Conservation (phyloP, 1,140 invertebrate genomes). For the Hyposmocoma kahamanoa region DNA sequence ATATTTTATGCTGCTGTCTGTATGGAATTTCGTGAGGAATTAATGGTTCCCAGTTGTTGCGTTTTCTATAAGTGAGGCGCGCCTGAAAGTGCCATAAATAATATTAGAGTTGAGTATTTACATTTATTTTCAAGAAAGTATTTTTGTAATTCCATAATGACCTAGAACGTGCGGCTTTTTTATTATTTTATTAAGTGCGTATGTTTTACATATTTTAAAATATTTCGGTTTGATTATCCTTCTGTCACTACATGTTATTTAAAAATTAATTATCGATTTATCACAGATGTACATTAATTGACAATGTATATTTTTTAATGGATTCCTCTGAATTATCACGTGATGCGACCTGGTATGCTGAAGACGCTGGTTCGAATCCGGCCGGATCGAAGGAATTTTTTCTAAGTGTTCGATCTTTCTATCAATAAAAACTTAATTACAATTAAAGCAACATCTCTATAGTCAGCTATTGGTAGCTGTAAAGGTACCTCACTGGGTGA, state of each 20-base stretch:
- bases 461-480: too few relatives aligned
- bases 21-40: constrained; percentile 30
- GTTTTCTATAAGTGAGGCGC: not conserved
- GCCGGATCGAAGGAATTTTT: too few relatives aligned
- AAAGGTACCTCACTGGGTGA: too few relatives aligned
- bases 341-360: too few relatives aligned
- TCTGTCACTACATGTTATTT: constrained; percentile 27
- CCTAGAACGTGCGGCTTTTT: not conserved
- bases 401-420: too few relatives aligned
- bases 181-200: constrained; percentile 6
- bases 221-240: constrained; percentile 25
- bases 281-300: too few relatives aligned
- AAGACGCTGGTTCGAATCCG: too few relatives aligned
- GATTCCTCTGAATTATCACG: too few relatives aligned
- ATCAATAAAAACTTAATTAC: too few relatives aligned
- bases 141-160: constrained; percentile 7
- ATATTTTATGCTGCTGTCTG: not conserved
- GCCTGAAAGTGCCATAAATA: constrained; percentile 3
- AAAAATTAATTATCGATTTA: constrained; percentile 27
- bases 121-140: too few relatives aligned
- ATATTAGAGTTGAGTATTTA: constrained; percentile 2
- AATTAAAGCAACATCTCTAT: too few relatives aligned
- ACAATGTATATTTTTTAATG: too few relatives aligned
- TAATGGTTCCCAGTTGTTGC: constrained; percentile 33
- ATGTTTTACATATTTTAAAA: constrained; percentile 11